Evolutionary conservation across 2,113 vertebrate genomes (phyloP).

Genomic region (Poeciliopsis turrubarensis): DNA sequence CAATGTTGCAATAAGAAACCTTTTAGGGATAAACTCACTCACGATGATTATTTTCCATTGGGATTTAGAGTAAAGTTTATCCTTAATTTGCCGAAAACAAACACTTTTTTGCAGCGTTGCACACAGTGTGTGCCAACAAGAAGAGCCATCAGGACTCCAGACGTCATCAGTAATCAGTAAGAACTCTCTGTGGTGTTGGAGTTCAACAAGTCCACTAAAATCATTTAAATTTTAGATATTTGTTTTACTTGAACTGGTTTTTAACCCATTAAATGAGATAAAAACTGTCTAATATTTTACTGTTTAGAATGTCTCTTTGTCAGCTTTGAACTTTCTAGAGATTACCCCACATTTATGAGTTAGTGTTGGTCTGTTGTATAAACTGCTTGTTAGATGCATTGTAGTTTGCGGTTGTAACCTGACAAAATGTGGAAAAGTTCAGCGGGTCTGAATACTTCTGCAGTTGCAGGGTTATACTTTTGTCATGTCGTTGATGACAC

Average conservation of each 20-base stretch:
- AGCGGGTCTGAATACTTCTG: slow-evolving; percentile 3
- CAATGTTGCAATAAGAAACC: slow-evolving; percentile 35
- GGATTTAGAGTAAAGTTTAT: slow-evolving; percentile 30
- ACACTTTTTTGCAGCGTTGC: slow-evolving; percentile 39
- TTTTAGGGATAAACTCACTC: slow-evolving; percentile 41
- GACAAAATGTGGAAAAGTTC: neutral
- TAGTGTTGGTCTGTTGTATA: neutral
- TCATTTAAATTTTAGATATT: neutral
- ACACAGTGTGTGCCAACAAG: slow-evolving; percentile 19
- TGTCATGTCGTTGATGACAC: slow-evolving; percentile 45
- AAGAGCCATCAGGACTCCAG: slow-evolving; percentile 16
- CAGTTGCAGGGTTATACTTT: slow-evolving; percentile 61
- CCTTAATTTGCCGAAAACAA: slow-evolving; percentile 34
- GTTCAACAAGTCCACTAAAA: neutral
- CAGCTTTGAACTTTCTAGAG: neutral
- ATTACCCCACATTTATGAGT: neutral
- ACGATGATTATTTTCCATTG: slow-evolving; percentile 45
- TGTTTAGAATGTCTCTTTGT: neutral
- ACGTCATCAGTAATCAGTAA: slow-evolving; percentile 6
- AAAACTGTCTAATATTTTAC: neutral
- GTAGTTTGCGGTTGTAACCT: neutral
- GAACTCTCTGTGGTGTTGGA: neutral
- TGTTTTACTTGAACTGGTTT: slow-evolving; percentile 32
- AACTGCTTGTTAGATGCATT: neutral
- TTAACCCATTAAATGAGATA: slow-evolving; percentile 33